Conservation (phyloP, 1,140 invertebrate species). For the Cheumatopsyche charites region DNA sequence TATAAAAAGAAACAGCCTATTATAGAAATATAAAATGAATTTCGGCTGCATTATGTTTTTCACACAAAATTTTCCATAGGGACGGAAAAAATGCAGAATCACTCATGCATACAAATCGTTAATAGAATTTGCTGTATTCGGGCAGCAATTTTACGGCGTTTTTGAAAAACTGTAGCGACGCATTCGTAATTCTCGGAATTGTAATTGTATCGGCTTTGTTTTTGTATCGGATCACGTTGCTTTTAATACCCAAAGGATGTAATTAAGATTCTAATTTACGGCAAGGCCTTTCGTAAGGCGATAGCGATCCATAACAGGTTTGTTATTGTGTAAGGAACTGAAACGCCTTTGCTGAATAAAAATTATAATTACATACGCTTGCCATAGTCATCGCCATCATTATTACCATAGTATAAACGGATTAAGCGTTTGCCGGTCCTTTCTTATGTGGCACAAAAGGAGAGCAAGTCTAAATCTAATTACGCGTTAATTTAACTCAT, state of each 20-base stretch:
- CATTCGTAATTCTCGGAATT: conserved; percentile 8
- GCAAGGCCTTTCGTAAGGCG: conserved; percentile 15
- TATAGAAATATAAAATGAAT: conserved; percentile 34
- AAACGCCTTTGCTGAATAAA: neutral
- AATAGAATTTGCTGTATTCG: conserved; percentile 9
- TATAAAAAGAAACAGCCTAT: conserved; percentile 32
- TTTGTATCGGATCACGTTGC: conserved; percentile 24
- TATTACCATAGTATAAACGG: neutral
- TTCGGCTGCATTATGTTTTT: conserved; percentile 29
- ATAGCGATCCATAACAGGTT: conserved; percentile 11
- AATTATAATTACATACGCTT: conserved; percentile 2
- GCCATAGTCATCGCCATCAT: no score
- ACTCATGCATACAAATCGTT: conserved; percentile 20
- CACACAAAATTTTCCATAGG: conserved; percentile 12
- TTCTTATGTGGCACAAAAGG: conserved; percentile 6
- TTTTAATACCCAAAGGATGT: conserved; percentile 32
- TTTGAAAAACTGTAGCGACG: neutral
- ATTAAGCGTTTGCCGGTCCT: neutral
- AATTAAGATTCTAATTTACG: conserved; percentile 37
- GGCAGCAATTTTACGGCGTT: neutral
- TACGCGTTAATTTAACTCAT: neutral
- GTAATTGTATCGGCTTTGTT: conserved; percentile 27
- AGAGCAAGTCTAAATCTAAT: neutral
- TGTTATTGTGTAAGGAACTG: neutral
- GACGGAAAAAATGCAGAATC: conserved; percentile 22